Evolutionary conservation across 2,888 invertebrate species (phyloP), one percentile per base, ranked within the genome.

Genomic region (Ceriagrion tenellum): DNA sequence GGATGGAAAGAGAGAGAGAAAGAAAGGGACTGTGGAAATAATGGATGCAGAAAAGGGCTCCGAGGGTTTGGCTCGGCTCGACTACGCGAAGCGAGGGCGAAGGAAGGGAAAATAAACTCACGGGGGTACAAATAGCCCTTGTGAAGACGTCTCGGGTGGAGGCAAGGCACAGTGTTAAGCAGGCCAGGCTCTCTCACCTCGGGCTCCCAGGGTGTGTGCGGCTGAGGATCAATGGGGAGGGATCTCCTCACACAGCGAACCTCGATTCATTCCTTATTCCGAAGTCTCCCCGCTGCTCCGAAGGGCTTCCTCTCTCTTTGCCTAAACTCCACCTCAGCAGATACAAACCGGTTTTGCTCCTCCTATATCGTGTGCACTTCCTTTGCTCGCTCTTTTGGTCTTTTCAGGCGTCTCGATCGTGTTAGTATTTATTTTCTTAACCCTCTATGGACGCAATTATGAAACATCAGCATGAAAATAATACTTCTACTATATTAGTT

Each of bases 101-200:
- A 23, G 23, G 69, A 26, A 8, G 23, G 93, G 13, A 47, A 93
- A 69, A 47, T 47, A 47, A 93, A 93, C 40, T 0, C 1, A 47
- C n/a, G n/a, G 20, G 26, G 93, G 93, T 63, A 63, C 91, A 91
- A 93, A 93, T 93, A 47, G 69, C 63, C 23, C 69, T 59, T 18
- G 91, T 63, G 63, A 63, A 63, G 93, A 74, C n/a, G 93, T 40
- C 59, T 59, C 26, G 30, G 63, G 20, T 16, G 69, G 4, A 0
- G 47, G 35, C 47, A 35, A 91, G 47, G 69, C 12, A 8, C 69
- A n/a, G 26, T 69, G 69, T 69, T 69, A 69, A 69, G n/a, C 8
- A 69, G 69, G 35, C 0, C 47, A 47, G 23, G 69, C 16, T 30
- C 81, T 30, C 81, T 35, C 81, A 81, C 81, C 81, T 81, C 69